phyloP scores from a whole-genome alignment of 2,797 vertebrate species.

The Momotus momota region DNA sequence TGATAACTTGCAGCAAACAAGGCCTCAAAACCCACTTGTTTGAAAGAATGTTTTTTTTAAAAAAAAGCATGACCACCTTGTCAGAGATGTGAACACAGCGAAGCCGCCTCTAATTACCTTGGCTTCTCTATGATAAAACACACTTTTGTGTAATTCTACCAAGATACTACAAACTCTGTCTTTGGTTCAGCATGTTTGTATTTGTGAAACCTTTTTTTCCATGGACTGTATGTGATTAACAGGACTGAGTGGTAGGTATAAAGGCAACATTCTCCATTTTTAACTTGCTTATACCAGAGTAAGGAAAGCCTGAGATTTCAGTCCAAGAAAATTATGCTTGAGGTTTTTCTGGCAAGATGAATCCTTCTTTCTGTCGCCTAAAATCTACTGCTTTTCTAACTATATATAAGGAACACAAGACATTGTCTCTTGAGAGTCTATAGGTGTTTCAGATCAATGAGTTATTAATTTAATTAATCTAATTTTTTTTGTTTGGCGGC shows the following conservation, averaged over 20 bases:
- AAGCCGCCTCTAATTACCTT: background rate
- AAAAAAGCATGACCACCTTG: background rate
- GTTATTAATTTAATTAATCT: background rate
- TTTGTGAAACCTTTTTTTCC: background rate
- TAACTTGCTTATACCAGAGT: background rate
- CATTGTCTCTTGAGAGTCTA: background rate
- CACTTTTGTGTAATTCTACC: background rate
- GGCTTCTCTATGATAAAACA: background rate
- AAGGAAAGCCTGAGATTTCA: background rate
- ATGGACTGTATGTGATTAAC: background rate
- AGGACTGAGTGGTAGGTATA: background rate
- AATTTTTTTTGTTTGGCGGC: background rate
- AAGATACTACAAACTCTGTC: background rate
- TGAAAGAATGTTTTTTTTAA: background rate
- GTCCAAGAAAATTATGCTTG: background rate
- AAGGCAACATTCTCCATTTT: background rate
- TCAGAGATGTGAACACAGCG: background rate
- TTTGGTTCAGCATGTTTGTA: background rate
- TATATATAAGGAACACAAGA: background rate
- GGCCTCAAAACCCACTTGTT: background rate
- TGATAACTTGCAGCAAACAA: background rate
- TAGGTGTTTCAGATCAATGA: background rate
- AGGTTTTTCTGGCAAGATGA: background rate
- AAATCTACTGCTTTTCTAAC: background rate
- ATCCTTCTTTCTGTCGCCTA: background rate